phyloP scores from a whole-genome alignment of 2,797 vertebrate species.

The Coregonus sp. region DNA sequence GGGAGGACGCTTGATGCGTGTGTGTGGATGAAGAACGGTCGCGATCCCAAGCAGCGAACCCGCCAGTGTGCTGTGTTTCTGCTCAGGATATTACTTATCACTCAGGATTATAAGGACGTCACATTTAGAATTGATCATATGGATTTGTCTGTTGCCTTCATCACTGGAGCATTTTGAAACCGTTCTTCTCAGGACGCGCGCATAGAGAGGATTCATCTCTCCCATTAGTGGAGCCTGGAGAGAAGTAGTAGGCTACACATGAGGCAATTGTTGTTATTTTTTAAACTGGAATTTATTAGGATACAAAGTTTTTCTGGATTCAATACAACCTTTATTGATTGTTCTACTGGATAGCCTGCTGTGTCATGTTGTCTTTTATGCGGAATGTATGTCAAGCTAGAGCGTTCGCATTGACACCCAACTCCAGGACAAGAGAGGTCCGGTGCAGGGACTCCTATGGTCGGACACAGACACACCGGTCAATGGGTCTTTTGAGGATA shows the following conservation, averaged over 20 bases:
- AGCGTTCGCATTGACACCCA: conserved; percentile 20
- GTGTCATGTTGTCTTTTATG: conserved; percentile 6
- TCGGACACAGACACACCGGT: conserved; percentile 37
- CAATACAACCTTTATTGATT: conserved; percentile 10
- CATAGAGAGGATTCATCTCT: conserved; percentile 34
- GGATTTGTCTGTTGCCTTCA: conserved; percentile 1
- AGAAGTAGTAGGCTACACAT: conserved; percentile 30
- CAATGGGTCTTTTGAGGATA: conserved; percentile 36
- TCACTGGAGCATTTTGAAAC: conserved; percentile 9
- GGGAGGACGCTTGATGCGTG: conserved; percentile 18
- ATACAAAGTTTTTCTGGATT: conserved; percentile 34
- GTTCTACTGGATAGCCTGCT: conserved; percentile 20
- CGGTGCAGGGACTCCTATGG: not conserved
- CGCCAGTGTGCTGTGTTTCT: conserved; percentile 25
- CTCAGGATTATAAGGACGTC: conserved; percentile 9
- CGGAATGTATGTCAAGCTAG: conserved; percentile 25
- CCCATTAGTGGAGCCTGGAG: not conserved
- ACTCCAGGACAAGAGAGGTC: conserved; percentile 6
- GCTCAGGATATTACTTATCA: not conserved
- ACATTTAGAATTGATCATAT: conserved; percentile 24
- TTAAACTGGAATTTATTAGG: conserved; percentile 5
- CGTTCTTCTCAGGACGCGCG: conserved; percentile 19
- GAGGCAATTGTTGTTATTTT: conserved; percentile 41
- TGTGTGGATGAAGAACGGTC: not conserved
- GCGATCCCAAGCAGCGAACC: conserved; percentile 1